A percentile compares a stretch with the other conserved stretches of the same genome.
Conservation (phyloP, 1,140 invertebrate genomes). For the Meloidogyne chitwoodi region DNA sequence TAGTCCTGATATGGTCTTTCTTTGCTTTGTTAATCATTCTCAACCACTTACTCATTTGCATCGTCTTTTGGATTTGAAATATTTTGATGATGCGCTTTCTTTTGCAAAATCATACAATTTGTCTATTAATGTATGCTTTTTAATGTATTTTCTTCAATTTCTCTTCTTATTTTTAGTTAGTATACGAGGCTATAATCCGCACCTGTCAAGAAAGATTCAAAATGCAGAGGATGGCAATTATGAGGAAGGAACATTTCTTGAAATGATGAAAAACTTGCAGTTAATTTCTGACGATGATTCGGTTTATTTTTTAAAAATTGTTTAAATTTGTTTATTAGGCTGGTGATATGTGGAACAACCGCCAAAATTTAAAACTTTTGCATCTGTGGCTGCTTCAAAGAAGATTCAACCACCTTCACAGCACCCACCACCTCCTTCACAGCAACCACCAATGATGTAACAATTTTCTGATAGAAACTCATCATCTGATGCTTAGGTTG, state of each 20-base stretch:
- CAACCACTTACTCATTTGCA: constrained; percentile 21
- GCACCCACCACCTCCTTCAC: no score
- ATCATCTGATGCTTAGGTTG: no score
- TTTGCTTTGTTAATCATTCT: constrained; percentile 29
- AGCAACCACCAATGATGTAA: no score
- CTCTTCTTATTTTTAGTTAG: constrained; percentile 19
- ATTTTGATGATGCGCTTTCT: constrained; percentile 27
- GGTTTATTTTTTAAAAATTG: not conserved
- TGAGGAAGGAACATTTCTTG: constrained; percentile 13
- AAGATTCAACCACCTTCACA: no score
- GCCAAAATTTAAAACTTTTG: no score
- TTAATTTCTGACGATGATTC: constrained; percentile 17
- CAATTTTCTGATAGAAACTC: no score
- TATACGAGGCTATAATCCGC: constrained; percentile 18
- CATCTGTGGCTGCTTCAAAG: no score
- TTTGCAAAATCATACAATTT: constrained; percentile 25
- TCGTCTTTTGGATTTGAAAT: constrained; percentile 12
- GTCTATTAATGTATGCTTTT: constrained; percentile 15
- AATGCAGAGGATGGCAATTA: constrained; percentile 21
- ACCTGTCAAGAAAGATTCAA: constrained; percentile 20
- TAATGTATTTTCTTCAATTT: not conserved
- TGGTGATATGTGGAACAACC: constrained; percentile 13
- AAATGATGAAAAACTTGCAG: constrained; percentile 7
- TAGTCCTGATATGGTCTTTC: constrained; percentile 11
- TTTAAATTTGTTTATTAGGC: constrained; percentile 18